phyloP scores from a whole-genome alignment of 1,140 invertebrate genomes.

The Psilanteris sp. region DNA sequence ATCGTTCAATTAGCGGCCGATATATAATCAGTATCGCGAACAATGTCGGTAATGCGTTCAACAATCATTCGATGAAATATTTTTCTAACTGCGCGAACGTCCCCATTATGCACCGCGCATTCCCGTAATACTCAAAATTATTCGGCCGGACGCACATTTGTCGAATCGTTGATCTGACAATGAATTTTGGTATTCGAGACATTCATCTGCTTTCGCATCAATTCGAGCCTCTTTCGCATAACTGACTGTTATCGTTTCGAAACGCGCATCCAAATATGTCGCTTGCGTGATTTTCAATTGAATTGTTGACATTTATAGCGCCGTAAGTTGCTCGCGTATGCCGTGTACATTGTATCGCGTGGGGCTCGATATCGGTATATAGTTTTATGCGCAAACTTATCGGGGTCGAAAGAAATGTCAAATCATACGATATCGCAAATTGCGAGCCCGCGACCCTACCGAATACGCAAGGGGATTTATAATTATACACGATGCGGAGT shows the following conservation, averaged over 20 bases:
- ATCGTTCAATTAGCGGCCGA: constrained; percentile 5
- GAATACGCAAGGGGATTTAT: no score
- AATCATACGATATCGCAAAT: constrained; percentile 14
- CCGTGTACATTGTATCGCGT: constrained; percentile 12
- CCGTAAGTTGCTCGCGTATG: constrained; percentile 43
- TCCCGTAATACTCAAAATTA: constrained; percentile 46
- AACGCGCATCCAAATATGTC: constrained; percentile 54
- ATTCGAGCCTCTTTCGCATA: constrained; percentile 59
- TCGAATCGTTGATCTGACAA: constrained; percentile 59
- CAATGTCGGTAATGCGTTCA: constrained; percentile 31
- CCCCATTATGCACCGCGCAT: constrained; percentile 42
- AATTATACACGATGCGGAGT: no score
- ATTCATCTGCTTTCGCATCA: constrained; percentile 58
- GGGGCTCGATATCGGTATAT: constrained; percentile 6
- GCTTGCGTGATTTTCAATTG: constrained; percentile 51
- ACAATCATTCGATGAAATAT: constrained; percentile 25
- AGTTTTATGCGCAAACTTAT: constrained; percentile 22
- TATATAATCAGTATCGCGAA: constrained; percentile 13
- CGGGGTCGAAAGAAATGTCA: constrained; percentile 10
- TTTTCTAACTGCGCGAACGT: constrained; percentile 40
- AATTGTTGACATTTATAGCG: constrained; percentile 59
- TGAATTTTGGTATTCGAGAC: constrained; percentile 58
- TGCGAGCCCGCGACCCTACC: background rate
- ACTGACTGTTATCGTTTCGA: constrained; percentile 48
- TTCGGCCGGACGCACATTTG: constrained; percentile 40